Evolutionary conservation across 1,140 invertebrate genomes (phyloP).

Genomic region (Arion vulgaris): DNA sequence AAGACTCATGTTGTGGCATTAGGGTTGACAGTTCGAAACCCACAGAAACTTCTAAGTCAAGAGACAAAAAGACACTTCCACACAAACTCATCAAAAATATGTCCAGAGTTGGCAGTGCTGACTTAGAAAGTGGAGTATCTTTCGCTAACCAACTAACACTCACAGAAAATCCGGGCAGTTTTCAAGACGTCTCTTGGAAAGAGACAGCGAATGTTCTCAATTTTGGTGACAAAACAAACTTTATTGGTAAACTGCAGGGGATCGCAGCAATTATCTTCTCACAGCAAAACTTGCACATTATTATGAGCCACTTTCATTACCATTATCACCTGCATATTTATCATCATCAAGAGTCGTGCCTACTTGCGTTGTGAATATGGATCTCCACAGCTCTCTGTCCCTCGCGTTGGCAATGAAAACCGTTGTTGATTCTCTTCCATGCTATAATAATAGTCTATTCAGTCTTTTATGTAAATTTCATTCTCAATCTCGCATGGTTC

Average conservation of each 20-base stretch:
- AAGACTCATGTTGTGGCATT: not conserved
- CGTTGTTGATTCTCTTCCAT: too few relatives aligned
- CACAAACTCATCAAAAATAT: not conserved
- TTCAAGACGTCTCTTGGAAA: not conserved
- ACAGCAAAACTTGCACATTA: slow-evolving; percentile 18
- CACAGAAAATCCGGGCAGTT: not conserved
- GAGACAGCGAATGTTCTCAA: not conserved
- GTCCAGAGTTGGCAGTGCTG: not conserved
- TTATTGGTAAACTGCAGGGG: not conserved
- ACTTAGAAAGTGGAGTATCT: not conserved
- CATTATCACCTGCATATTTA: too few relatives aligned
- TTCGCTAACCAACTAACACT: not conserved
- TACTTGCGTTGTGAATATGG: too few relatives aligned
- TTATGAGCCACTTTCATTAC: too few relatives aligned
- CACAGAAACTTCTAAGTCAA: not conserved
- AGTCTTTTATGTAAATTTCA: too few relatives aligned
- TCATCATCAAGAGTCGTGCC: too few relatives aligned
- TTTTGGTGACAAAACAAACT: not conserved
- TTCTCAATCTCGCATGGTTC: too few relatives aligned
- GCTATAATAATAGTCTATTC: too few relatives aligned
- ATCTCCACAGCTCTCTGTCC: too few relatives aligned
- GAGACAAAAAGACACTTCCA: not conserved
- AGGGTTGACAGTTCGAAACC: not conserved
- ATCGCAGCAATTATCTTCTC: not conserved
- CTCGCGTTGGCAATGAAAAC: too few relatives aligned